Evolutionary conservation across 1,140 invertebrate genomes (phyloP), one percentile per base, ranked within the genome.

Genomic region (Dreissena polymorpha): DNA sequence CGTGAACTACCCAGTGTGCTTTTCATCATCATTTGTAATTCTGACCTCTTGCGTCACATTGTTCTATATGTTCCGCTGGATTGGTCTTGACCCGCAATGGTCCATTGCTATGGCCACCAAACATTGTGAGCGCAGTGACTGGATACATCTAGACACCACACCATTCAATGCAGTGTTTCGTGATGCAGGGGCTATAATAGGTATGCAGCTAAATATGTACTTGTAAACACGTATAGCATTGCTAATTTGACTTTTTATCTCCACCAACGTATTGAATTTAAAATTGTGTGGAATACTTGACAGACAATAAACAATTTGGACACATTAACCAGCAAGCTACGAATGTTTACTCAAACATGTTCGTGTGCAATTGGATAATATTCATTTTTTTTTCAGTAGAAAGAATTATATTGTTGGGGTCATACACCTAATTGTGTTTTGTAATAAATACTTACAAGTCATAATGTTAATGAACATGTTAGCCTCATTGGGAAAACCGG

Each of bases 81-180:
- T 75, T 51, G 65, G 39, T 23, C 53, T 83, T 60, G 81, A 83
- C 53, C 81, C 81, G 18, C 73, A 83, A 21, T 83, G 81, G 81
- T 83, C 81, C 8, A 76, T 83, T 16, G n/a, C 81, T 27, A 29
- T 71, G 65, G 81, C 81, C 25, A 76, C 74, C 18, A 83, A 77
- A 50, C 69, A 71, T 14, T 83, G 81, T 71, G 73, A 64, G 10
- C 63, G 65, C n/a, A 14, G 25, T 16, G 55, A 70, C 7, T 83
- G 81, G 81, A 71, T 83, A 50, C 73, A 83, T 71, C 57, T 77
- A 10, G 81, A 83, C n/a, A 83, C 81, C n/a, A 76, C 73, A 50
- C 67, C 65, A 49, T 83, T 76, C 14, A 83, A 83, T 71, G 73
- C 81, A 0, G 73, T 75, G n/a, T 77, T 71, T 27, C 75, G 81